A percentile compares a stretch with the other conserved stretches of the same genome.
Conservation (phyloP, 1,140 invertebrate genomes). For the Sinonovacula constricta region DNA sequence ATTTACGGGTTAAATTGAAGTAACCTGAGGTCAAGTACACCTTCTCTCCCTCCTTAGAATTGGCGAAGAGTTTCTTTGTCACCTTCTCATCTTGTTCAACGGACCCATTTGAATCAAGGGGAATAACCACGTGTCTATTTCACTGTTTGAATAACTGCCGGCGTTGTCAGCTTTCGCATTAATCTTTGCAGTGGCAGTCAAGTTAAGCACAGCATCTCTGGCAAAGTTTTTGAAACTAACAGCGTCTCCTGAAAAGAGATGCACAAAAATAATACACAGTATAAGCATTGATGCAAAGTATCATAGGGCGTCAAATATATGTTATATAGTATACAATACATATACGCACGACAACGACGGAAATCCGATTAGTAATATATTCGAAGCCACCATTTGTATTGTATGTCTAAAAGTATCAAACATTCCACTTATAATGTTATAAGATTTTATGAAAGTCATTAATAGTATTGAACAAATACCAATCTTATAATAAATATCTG, state of each 20-base stretch:
- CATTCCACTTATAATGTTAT: too few relatives aligned
- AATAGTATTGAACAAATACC: too few relatives aligned
- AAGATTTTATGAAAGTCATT: too few relatives aligned
- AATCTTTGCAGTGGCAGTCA: not conserved
- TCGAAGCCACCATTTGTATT: too few relatives aligned
- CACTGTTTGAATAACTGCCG: not conserved
- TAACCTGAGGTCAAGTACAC: conserved; percentile 96
- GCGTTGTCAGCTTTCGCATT: not conserved
- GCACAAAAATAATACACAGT: too few relatives aligned
- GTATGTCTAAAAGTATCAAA: too few relatives aligned
- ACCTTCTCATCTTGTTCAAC: conserved; percentile 89
- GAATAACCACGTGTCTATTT: conserved; percentile 92
- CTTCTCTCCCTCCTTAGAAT: conserved; percentile 64
- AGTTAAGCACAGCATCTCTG: not conserved
- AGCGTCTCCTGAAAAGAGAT: conserved; percentile 6
- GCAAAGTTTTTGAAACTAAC: not conserved
- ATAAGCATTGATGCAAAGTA: too few relatives aligned
- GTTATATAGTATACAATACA: too few relatives aligned
- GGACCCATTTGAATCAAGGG: conserved; percentile 97
- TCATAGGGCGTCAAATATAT: too few relatives aligned
- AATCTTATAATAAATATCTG: too few relatives aligned
- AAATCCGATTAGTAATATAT: too few relatives aligned
- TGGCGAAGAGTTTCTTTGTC: conserved; percentile 84
- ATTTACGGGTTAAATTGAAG: conserved; percentile 96
- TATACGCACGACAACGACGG: too few relatives aligned